These are phyloP conservation scores for Parapsyche elsis DNA, from an alignment of 1,140 invertebrate genomes.

Conservation along the genomic window DNA sequence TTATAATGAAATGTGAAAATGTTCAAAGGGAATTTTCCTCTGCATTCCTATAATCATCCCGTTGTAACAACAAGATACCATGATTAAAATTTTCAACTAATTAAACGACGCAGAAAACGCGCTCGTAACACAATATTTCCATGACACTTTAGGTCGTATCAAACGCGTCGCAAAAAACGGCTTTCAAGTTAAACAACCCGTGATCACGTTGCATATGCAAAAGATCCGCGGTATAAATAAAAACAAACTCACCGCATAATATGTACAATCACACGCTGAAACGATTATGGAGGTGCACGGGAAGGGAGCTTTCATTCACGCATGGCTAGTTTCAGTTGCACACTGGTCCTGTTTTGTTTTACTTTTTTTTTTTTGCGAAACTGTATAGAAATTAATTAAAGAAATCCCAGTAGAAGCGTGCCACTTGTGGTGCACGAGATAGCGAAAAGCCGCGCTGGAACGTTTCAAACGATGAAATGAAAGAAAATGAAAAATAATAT, in stretches of 20 bases:
- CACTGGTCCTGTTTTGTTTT: neutral
- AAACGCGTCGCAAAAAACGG: too few relatives aligned
- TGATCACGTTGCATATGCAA: neutral
- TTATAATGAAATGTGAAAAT: slow-evolving; percentile 31
- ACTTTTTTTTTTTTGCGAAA: too few relatives aligned
- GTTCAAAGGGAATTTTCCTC: slow-evolving; percentile 8
- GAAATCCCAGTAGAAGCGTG: slow-evolving; percentile 22
- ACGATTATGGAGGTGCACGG: neutral
- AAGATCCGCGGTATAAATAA: neutral
- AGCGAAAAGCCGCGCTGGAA: slow-evolving; percentile 15
- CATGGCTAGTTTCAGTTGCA: neutral
- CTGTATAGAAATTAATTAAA: slow-evolving; percentile 23
- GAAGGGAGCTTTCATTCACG: slow-evolving; percentile 1
- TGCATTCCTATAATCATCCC: slow-evolving; percentile 21
- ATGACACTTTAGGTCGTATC: neutral
- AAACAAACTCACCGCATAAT: neutral
- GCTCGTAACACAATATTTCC: neutral
- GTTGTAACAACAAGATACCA: slow-evolving; percentile 8
- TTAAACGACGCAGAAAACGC: neutral
- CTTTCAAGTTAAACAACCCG: neutral
- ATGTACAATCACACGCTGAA: neutral
- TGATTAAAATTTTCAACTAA: slow-evolving; percentile 16
- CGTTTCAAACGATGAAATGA: neutral
- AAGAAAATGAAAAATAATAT: slow-evolving; percentile 7
- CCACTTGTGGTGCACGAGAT: slow-evolving; percentile 20